Evolutionary conservation across 2,113 vertebrate species (phyloP).

Genomic region (Pseudorhombus dupliciocellatus): DNA sequence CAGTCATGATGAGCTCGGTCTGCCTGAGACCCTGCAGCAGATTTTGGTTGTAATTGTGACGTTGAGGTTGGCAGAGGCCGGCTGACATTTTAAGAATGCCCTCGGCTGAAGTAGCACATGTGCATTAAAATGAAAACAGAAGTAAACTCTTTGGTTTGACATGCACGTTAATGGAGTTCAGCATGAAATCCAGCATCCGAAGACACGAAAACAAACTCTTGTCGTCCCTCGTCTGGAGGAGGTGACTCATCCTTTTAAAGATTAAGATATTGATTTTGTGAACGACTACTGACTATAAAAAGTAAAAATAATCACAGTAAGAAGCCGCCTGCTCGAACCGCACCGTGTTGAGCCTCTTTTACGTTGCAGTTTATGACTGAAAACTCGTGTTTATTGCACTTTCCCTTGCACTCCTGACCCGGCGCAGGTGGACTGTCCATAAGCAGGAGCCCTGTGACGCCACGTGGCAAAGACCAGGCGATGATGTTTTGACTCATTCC

Average conservation of each 20-base stretch:
- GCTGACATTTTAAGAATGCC: slow-evolving; percentile 45
- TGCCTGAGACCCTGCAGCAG: slow-evolving; percentile 16
- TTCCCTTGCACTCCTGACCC: slow-evolving; percentile 61
- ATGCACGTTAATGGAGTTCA: slow-evolving; percentile 63
- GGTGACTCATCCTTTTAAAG: slow-evolving; percentile 47
- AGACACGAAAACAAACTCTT: slow-evolving; percentile 17
- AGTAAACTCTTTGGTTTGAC: slow-evolving; percentile 82
- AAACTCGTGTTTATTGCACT: slow-evolving; percentile 72
- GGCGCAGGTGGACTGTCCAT: slow-evolving; percentile 45
- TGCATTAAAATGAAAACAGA: slow-evolving; percentile 52
- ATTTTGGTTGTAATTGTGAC: slow-evolving; percentile 42
- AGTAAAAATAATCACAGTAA: slow-evolving; percentile 58
- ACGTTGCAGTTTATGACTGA: slow-evolving; percentile 21
- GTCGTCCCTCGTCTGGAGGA: slow-evolving; percentile 21
- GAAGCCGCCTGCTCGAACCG: slow-evolving; percentile 47
- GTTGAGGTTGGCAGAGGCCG: slow-evolving; percentile 17
- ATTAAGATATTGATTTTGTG: slow-evolving; percentile 41
- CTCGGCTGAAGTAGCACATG: slow-evolving; percentile 41
- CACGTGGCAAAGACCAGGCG: slow-evolving; percentile 37
- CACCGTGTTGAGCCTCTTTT: slow-evolving; percentile 32
- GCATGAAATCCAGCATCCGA: slow-evolving; percentile 36
- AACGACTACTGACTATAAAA: slow-evolving; percentile 39
- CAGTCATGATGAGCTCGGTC: background rate
- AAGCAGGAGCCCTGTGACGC: slow-evolving; percentile 43
- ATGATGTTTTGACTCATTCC: slow-evolving; percentile 33